Evolutionary conservation across 2,113 vertebrate genomes (phyloP).

Genomic region (Saguinus imperator): DNA sequence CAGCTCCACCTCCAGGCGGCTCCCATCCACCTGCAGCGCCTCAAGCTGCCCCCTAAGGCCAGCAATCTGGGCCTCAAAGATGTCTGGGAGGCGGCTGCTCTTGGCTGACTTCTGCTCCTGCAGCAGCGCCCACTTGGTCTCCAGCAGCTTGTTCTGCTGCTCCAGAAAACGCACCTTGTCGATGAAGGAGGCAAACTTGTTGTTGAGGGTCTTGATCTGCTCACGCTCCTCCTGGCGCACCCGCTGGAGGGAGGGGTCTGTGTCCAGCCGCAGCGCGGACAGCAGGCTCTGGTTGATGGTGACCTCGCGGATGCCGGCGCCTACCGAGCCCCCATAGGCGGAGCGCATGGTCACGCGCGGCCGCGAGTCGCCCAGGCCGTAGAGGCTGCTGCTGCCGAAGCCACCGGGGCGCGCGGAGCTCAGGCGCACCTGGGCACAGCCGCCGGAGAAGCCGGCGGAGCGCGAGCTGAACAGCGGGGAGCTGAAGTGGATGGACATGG

Average conservation of each 20-base stretch:
- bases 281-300: slow-evolving; percentile 93
- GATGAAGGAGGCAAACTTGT: no score
- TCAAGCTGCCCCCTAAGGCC: slow-evolving; percentile 93
- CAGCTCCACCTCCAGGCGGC: slow-evolving; percentile 92
- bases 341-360: slow-evolving; percentile 59
- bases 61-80: slow-evolving; percentile 93
- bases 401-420: slow-evolving; percentile 56
- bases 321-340: not conserved
- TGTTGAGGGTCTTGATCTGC: slow-evolving; percentile 86
- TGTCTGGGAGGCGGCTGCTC: slow-evolving; percentile 83
- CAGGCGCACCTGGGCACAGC: slow-evolving; percentile 67
- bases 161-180: slow-evolving; percentile 92
- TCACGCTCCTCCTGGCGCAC: slow-evolving; percentile 87
- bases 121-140: slow-evolving; percentile 94
- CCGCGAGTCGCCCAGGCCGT: slow-evolving; percentile 63
- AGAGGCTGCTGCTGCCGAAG: slow-evolving; percentile 83
- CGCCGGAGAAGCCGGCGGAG: slow-evolving; percentile 66
- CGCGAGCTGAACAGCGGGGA: slow-evolving; percentile 80
- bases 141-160: slow-evolving; percentile 93
- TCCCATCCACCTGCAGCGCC: slow-evolving; percentile 86
- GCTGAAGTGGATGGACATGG: slow-evolving; percentile 70
- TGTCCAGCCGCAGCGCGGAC: slow-evolving; percentile 90
- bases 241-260: slow-evolving; percentile 86
- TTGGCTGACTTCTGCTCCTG: slow-evolving; percentile 84
- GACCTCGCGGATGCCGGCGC: slow-evolving; percentile 85